Base-by-base conservation (phyloP, 2,888 invertebrate genomes). In the Halocaridina rubra region DNA sequence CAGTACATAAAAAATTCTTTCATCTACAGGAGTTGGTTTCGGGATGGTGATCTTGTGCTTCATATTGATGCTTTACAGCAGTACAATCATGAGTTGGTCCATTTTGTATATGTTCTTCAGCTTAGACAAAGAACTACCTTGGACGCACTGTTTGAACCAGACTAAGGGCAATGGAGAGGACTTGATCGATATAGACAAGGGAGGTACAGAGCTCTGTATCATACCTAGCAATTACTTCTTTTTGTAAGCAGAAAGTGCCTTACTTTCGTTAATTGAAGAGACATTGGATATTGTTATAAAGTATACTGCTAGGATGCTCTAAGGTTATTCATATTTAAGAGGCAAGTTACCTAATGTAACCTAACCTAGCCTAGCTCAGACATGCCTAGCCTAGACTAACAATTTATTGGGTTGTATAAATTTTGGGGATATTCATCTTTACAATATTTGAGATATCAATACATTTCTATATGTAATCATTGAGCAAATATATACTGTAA, bases 161-260 rank as follows among this genome's bases (percentile, higher is more conserved):
- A 69, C 57, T 10, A 10, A 16, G 0, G 64, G 64, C 24, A 33
- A 71, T 3, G 75, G 33, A 8, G 80, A 27, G 13, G 24, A 30
- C 8, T 19, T 32, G 2, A 19, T 53, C 75, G 19, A 59, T 59
- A n/a, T 13, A n/a, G 30, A 67, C 67, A 29, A 16, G 27, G 5
- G 16, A 2, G 3, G 22, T 16, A 1, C 16, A 29, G 2, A 22
- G n/a, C 67, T 39, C 8, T 8, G 13, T 39, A 29, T 67, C n/a
- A 59, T 32, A 16, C 32, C 85, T 29, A 78, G 57, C 33, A 24
- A 86, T 4, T 81, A 72, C 46, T 86, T 81, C 53, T 86, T 86
- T 67, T 46, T 81, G 85, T 86, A 67, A 22, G 81, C 71, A 8
- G 0, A 71, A n/a, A n/a, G n/a, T 27, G 0, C 8, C 19, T 32